Percentiles rank a stretch among this genome's conserved stretches.
These are phyloP conservation scores for Gavia stellata DNA, from an alignment of 2,113 vertebrate genomes.

Conservation along the genomic window DNA sequence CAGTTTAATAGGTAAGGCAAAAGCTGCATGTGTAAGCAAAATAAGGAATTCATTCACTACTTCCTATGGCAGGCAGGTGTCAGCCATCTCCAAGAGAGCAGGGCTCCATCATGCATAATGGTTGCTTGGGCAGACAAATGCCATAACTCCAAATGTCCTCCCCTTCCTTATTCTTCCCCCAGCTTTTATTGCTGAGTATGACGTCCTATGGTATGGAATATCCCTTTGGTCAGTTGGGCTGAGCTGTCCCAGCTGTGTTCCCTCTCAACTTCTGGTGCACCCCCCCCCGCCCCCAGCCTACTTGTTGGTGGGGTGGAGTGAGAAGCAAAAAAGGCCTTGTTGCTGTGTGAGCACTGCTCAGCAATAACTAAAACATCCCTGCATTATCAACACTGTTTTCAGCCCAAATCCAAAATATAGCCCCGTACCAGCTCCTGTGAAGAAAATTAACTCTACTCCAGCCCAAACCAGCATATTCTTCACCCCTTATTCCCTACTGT, in stretches of 20 bases:
- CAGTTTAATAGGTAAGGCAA: not conserved
- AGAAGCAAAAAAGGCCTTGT: not conserved
- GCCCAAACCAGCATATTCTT: not conserved
- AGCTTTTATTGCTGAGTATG: not conserved
- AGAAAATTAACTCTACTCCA: not conserved
- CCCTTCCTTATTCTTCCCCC: not conserved
- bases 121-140: not conserved
- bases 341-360: not conserved
- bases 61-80: not conserved
- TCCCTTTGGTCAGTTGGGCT: not conserved
- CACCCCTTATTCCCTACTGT: not conserved
- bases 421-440: not conserved
- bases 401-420: not conserved
- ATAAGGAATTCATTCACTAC: not conserved
- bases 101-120: rapidly evolving
- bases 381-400: not conserved
- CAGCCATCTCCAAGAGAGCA: not conserved
- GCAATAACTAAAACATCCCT: not conserved
- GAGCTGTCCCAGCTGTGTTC: not conserved
- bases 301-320: rapidly evolving
- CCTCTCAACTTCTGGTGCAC: not conserved
- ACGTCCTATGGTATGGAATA: not conserved
- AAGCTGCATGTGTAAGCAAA: not conserved
- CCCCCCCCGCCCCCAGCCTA: not conserved
- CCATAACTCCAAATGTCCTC: not conserved